phyloP scores from a whole-genome alignment of 2,113 vertebrate species.

The Globicephala melas region DNA sequence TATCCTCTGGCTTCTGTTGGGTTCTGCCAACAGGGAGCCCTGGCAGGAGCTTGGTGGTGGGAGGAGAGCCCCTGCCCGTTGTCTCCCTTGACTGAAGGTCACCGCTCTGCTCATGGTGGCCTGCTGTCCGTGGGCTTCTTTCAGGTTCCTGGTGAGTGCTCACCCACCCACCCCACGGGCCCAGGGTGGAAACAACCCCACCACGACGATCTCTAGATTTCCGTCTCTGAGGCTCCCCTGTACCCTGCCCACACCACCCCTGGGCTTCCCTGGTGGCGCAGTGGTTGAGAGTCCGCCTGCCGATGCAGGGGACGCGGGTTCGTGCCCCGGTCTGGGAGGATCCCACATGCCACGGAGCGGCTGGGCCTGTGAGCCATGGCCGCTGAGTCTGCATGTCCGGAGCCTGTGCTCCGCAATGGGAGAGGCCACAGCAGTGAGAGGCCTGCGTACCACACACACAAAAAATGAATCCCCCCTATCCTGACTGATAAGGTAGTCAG shows the following conservation, averaged over 20 bases:
- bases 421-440: no score
- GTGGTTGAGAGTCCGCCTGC: no score
- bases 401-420: no score
- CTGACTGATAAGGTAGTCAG: not conserved
- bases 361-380: no score
- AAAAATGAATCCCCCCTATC: not conserved
- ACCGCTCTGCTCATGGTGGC: not conserved
- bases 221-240: not conserved
- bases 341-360: no score
- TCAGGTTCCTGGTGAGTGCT: not conserved
- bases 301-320: no score
- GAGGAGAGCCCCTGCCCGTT: not conserved
- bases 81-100: not conserved
- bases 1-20: not conserved
- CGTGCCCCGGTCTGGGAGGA: no score
- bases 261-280: no score
- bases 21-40: not conserved
- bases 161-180: fast-evolving
- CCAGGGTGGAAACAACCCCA: no score
- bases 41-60: not conserved
- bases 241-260: not conserved
- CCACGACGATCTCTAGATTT: not conserved
- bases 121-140: not conserved
- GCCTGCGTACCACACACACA: no score
- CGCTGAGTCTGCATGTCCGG: no score